Conservation (phyloP, 2,113 vertebrate species). For the Puma concolor region DNA sequence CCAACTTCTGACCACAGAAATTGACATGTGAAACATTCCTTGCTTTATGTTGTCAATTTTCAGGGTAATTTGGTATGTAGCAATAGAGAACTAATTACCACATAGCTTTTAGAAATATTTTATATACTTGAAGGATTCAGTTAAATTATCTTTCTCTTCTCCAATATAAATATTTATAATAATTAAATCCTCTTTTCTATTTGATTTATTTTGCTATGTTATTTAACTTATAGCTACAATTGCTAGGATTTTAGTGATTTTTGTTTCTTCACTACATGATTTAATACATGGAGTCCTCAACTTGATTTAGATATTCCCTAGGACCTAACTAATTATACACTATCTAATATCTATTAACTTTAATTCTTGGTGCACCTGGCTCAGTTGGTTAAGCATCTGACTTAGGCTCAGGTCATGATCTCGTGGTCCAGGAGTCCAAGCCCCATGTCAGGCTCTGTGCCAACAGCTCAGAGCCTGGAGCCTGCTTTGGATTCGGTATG, state of each 20-base stretch:
- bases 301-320: neutral
- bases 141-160: neutral
- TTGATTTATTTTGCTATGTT: neutral
- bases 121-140: neutral
- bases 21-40: neutral
- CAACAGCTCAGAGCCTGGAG: too few relatives aligned
- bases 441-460: too few relatives aligned
- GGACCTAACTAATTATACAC: neutral
- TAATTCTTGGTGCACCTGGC: neutral
- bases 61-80: neutral
- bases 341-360: neutral
- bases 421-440: too few relatives aligned
- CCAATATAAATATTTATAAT: neutral
- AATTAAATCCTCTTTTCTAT: neutral
- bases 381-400: too few relatives aligned
- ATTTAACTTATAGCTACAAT: neutral
- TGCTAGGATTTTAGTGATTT: conserved; percentile 10
- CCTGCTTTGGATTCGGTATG: too few relatives aligned
- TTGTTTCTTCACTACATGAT: neutral
- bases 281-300: neutral
- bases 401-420: too few relatives aligned
- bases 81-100: neutral
- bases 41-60: neutral
- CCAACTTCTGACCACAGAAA: neutral
- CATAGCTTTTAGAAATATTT: neutral